phyloP scores from a whole-genome alignment of 2,113 vertebrate genomes.

The Poicephalus meyeri region DNA sequence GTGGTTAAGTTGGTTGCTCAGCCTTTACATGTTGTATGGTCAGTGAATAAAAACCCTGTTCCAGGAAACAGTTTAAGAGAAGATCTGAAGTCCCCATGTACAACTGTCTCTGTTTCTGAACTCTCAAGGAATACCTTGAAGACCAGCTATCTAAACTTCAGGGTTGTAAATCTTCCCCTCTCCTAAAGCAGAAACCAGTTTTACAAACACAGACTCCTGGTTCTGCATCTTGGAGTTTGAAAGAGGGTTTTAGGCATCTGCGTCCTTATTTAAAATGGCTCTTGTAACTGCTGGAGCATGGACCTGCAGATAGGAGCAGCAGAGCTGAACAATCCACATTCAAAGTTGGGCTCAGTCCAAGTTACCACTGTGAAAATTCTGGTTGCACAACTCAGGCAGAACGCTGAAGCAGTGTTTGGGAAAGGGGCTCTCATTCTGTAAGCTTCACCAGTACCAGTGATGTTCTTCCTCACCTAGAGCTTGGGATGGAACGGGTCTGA shows the following conservation, averaged over 20 bases:
- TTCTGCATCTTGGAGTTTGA: slow-evolving; percentile 47
- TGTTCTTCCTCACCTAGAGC: not conserved
- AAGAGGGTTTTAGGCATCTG: slow-evolving; percentile 48
- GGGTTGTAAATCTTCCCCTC: not conserved
- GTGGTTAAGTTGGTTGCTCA: not conserved
- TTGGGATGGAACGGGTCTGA: not conserved
- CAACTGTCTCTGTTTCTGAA: not conserved
- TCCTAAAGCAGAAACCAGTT: not conserved
- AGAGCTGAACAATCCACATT: slow-evolving; percentile 65
- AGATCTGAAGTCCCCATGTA: not conserved
- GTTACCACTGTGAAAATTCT: slow-evolving; percentile 46
- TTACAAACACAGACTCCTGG: not conserved
- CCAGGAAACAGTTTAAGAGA: not conserved
- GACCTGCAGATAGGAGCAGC: slow-evolving; percentile 39
- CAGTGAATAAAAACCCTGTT: not conserved
- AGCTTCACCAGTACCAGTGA: not conserved
- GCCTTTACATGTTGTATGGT: accelerated
- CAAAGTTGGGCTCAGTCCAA: slow-evolving; percentile 44
- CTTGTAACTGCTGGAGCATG: slow-evolving; percentile 57
- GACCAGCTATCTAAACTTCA: not conserved
- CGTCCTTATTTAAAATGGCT: slow-evolving; percentile 54
- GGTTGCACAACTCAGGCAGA: slow-evolving; percentile 22
- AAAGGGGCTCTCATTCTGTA: not conserved
- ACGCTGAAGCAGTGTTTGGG: not conserved
- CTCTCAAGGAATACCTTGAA: not conserved